A percentile compares a stretch with the other conserved stretches of the same genome.
phyloP scores from a whole-genome alignment of 2,888 invertebrate genomes.

The Acanthacorydalis orientalis region DNA sequence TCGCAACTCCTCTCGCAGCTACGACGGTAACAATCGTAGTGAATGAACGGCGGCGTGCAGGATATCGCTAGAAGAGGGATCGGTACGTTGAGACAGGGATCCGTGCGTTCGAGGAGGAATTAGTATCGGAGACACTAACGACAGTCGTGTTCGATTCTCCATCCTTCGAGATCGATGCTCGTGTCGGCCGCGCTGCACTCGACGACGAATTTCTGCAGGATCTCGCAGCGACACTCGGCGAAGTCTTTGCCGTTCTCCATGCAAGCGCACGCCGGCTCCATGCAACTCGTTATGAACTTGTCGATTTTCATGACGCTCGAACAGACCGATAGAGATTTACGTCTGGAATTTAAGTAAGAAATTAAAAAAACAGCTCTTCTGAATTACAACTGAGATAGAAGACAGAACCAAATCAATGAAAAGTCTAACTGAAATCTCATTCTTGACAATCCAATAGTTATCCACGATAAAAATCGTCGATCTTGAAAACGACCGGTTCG shows the following conservation, averaged over 20 bases:
- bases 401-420: no score
- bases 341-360: slow-evolving; percentile 8
- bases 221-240: slow-evolving; percentile 47
- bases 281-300: slow-evolving; percentile 51
- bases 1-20: slow-evolving; percentile 66
- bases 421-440: no score
- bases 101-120: no score
- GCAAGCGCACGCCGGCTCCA: slow-evolving; percentile 32
- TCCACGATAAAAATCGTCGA: no score
- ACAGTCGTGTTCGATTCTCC: slow-evolving; percentile 56
- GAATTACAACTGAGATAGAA: background rate
- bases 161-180: slow-evolving; percentile 44
- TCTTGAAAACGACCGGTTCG: background rate
- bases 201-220: slow-evolving; percentile 51
- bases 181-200: slow-evolving; percentile 52
- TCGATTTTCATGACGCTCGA: slow-evolving; percentile 44
- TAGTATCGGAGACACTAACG: slow-evolving; percentile 30
- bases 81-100: no score
- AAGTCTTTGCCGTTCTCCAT: slow-evolving; percentile 17
- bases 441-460: no score
- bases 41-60: slow-evolving; percentile 61
- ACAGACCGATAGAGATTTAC: slow-evolving; percentile 29
- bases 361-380: background rate
- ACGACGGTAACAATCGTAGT: slow-evolving; percentile 64
- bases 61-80: slow-evolving; percentile 44